Evolutionary conservation across 2,797 vertebrate genomes (phyloP), one percentile per base, ranked within the genome.

Genomic region (Argya squamiceps): DNA sequence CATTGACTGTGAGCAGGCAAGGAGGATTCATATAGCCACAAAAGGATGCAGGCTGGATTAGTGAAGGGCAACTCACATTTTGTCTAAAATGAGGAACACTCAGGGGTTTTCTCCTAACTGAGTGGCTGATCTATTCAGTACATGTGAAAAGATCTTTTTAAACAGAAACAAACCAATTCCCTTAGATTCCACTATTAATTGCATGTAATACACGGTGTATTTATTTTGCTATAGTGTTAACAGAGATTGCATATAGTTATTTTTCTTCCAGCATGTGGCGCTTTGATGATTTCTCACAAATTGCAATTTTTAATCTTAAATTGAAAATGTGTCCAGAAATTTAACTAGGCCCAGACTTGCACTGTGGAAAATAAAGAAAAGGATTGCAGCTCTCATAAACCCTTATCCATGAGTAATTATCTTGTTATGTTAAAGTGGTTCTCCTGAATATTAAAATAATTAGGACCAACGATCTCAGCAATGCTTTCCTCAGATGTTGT

Each of bases 391-490:
- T 93, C 95, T 96, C 74, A 63, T 70, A 96, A 96, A 91, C 82
- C 90, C 82, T 93, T 95, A 94, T 95, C 95, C 93, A 89, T 55
- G 89, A 96, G 93, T 97, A 97, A 98, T 97, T 97, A 95, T 97
- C 94, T 96, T 97, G 88, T 94, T 97, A 97, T 87, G 87, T 93
- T 93, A 97, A 92, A 98, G 92, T 96, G 92, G 91, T 95, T 97
- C 96, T 97, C 92, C 94, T 97, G 96, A 98, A 97, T 97, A 97
- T 97, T 98, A 97, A 97, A 97, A 97, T 97, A 98, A 98, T 98
- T 97, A 96, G 93, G 93, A 92, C 95, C 95, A 96, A 97, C 92
- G 93, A 96, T 97, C 94, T 97, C 97, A 81, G 80, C 95, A 86
- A 92, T 93, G 93, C 88, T 95, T 96, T 95, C 86, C 89, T 98